Evolutionary conservation across 2,888 invertebrate species (phyloP).

Genomic region (Nemurella pictetii): DNA sequence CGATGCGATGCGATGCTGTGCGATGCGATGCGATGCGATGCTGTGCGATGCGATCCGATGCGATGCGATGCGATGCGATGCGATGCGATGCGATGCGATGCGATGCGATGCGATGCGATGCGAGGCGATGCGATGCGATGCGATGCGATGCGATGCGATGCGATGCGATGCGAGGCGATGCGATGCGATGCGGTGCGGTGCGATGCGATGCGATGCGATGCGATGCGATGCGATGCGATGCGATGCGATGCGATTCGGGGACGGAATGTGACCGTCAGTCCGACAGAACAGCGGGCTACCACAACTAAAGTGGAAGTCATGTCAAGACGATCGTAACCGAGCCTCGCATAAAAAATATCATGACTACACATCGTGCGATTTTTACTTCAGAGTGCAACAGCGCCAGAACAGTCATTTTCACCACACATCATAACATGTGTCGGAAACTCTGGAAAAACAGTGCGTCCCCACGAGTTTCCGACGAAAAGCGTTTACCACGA

Average conservation of each 20-base stretch:
- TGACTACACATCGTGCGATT: neutral
- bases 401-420: neutral
- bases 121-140: neutral
- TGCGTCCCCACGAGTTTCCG: too few species aligned
- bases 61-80: neutral
- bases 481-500: neutral
- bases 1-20: neutral
- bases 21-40: neutral
- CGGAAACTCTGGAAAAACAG: neutral
- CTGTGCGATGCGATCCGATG: neutral
- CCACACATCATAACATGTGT: neutral
- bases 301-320: slow-evolving; percentile 9
- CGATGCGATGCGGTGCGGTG: neutral
- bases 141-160: neutral
- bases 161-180: neutral
- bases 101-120: neutral
- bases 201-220: neutral
- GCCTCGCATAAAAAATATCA: neutral
- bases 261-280: neutral
- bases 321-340: neutral
- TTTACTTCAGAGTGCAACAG: neutral
- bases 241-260: neutral
- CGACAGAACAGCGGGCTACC: neutral
- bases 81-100: neutral
- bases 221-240: neutral